These are phyloP conservation scores for Rhinophrynus dorsalis DNA, from an alignment of 2,797 vertebrate species.

Conservation along the genomic window DNA sequence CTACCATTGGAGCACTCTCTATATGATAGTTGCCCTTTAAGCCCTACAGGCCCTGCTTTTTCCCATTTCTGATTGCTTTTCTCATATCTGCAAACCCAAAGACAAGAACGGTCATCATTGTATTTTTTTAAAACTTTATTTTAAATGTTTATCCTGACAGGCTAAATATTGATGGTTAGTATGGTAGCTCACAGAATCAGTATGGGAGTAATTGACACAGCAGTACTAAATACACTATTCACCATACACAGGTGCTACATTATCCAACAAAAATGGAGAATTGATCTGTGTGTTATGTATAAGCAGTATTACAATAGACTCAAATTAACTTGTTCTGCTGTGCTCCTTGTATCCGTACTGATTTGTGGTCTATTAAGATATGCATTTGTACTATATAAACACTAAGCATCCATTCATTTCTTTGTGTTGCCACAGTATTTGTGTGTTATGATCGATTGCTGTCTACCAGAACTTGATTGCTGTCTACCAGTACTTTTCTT, in stretches of 20 bases:
- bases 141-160: too few species aligned
- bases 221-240: slow-evolving; percentile 6
- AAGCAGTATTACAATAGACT: slow-evolving; percentile 9
- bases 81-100: too few species aligned
- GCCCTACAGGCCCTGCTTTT: too few species aligned
- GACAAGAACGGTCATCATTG: too few species aligned
- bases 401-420: not conserved
- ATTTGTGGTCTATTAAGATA: slow-evolving; percentile 11
- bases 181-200: slow-evolving; percentile 7
- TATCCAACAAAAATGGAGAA: slow-evolving; percentile 29
- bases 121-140: too few species aligned
- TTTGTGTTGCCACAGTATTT: not conserved
- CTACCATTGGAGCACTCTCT: too few species aligned
- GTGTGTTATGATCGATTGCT: not conserved
- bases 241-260: slow-evolving; percentile 24
- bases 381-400: not conserved
- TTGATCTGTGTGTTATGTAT: slow-evolving; percentile 34
- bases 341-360: not conserved
- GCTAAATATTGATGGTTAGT: too few species aligned
- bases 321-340: not conserved
- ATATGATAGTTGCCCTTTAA: too few species aligned
- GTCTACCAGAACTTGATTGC: not conserved
- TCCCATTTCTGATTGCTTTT: too few species aligned
- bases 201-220: slow-evolving; percentile 22
- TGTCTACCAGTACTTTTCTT: not conserved